A percentile compares a stretch with the other conserved stretches of the same genome.
Evolutionary conservation across 1,140 invertebrate genomes (phyloP).

Genomic region (Laodelphax striatellus): DNA sequence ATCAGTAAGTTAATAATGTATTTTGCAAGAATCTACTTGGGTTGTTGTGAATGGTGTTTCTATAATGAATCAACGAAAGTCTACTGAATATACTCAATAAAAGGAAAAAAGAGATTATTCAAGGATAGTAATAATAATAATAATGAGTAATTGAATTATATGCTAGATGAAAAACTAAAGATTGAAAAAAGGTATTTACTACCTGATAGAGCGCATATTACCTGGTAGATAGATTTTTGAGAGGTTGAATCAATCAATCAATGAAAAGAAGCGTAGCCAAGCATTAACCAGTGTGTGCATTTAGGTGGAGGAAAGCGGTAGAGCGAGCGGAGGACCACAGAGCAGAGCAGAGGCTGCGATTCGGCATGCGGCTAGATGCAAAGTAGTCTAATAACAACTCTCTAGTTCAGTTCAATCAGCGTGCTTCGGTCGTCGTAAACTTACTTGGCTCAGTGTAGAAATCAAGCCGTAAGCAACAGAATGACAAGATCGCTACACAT

Average conservation of each 20-base stretch:
- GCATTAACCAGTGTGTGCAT: slow-evolving; percentile 10
- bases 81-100: too few relatives aligned
- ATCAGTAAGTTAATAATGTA: too few relatives aligned
- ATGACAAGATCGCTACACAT: slow-evolving; percentile 17
- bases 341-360: too few relatives aligned
- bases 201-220: not conserved
- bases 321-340: not conserved
- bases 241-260: too few relatives aligned
- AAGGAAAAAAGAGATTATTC: too few relatives aligned
- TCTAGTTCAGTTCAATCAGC: slow-evolving; percentile 7
- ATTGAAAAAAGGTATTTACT: not conserved
- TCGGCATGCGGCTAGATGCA: not conserved
- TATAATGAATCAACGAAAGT: too few relatives aligned
- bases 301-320: not conserved
- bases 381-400: not conserved
- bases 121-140: too few relatives aligned
- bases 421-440: slow-evolving; percentile 12
- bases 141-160: too few relatives aligned
- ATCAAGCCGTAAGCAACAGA: slow-evolving; percentile 17
- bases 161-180: too few relatives aligned
- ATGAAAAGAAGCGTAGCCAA: not conserved
- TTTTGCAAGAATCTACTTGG: too few relatives aligned
- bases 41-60: too few relatives aligned
- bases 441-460: slow-evolving; percentile 15
- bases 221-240: too few relatives aligned